Conservation (phyloP, 2,113 vertebrate species). For the Gila orcuttii region DNA sequence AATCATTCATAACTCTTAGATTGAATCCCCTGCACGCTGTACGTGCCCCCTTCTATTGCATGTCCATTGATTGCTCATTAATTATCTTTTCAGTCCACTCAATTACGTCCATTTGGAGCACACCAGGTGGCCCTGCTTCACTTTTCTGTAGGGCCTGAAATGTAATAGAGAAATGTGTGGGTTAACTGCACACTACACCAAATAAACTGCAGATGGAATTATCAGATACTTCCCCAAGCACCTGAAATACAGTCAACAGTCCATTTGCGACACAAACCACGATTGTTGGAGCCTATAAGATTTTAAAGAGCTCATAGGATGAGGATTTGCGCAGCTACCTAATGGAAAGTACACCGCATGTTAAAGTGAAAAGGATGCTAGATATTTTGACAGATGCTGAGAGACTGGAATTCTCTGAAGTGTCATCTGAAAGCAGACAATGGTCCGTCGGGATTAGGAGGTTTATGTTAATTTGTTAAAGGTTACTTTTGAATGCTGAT, state of each 20-base stretch:
- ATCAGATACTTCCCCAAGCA: constrained; percentile 58
- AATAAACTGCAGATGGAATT: constrained; percentile 43
- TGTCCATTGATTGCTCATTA: constrained; percentile 80
- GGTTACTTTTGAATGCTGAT: constrained; percentile 47
- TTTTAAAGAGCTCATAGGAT: constrained; percentile 34
- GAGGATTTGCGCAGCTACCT: constrained; percentile 26
- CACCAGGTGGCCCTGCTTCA: constrained; percentile 66
- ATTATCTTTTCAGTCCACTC: constrained; percentile 79
- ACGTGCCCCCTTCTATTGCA: constrained; percentile 65
- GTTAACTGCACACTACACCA: not conserved
- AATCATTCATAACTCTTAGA: constrained; percentile 79
- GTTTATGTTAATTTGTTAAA: constrained; percentile 55
- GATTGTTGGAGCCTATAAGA: not conserved
- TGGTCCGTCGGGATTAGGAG: constrained; percentile 44
- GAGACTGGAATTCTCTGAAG: constrained; percentile 54
- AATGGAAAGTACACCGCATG: constrained; percentile 32
- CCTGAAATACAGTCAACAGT: not conserved
- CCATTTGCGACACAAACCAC: not conserved
- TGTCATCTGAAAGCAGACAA: constrained; percentile 42
- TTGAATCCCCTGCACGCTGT: constrained; percentile 68
- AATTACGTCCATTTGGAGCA: constrained; percentile 74
- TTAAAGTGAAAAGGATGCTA: constrained; percentile 46
- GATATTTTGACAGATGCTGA: constrained; percentile 52
- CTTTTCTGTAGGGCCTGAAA: constrained; percentile 57
- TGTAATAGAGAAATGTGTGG: constrained; percentile 33